These are phyloP conservation scores for Zalophus californianus DNA, from an alignment of 2,797 vertebrate species.

Conservation along the genomic window DNA sequence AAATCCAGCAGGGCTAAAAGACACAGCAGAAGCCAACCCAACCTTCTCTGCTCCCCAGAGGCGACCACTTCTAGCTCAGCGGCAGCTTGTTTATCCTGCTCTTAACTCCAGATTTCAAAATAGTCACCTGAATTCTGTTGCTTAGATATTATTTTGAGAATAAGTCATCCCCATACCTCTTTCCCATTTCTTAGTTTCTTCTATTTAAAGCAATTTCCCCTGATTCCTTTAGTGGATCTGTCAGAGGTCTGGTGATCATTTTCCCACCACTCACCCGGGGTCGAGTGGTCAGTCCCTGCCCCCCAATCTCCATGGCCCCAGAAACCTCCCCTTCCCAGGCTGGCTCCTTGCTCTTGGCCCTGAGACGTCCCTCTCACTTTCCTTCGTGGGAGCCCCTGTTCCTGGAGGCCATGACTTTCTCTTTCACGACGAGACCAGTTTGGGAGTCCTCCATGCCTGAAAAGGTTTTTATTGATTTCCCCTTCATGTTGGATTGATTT, in stretches of 20 bases:
- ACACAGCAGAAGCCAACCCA: accelerated
- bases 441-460: not conserved
- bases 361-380: not conserved
- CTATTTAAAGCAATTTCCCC: not conserved
- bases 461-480: not conserved
- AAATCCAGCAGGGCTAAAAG: not conserved
- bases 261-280: not conserved
- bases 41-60: not conserved
- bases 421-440: not conserved
- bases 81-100: not conserved
- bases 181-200: not conserved
- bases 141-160: not conserved
- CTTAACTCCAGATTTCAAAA: not conserved
- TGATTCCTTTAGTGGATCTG: not conserved
- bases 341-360: not conserved
- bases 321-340: not conserved
- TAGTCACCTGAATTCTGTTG: not conserved
- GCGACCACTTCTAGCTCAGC: too few species aligned
- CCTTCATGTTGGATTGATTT: not conserved
- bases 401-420: not conserved
- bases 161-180: not conserved
- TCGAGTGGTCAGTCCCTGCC: not conserved
- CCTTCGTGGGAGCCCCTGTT: not conserved
- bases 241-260: not conserved
- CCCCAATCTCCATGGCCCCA: accelerated